phyloP scores from a whole-genome alignment of 1,140 invertebrate genomes.

The Drosophila triauraria region DNA sequence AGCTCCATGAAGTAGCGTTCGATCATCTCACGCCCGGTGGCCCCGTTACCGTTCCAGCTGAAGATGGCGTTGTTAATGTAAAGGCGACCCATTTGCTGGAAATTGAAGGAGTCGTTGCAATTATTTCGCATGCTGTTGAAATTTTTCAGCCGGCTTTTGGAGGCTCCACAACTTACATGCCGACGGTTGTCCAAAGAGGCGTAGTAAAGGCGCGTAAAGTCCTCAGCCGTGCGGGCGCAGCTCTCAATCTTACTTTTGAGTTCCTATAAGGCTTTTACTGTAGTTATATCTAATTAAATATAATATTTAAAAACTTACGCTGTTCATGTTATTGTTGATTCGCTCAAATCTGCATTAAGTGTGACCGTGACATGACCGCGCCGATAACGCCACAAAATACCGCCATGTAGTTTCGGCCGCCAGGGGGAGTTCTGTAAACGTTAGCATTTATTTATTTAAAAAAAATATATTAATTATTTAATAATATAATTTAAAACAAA shows the following conservation, averaged over 20 bases:
- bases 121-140: slow-evolving; percentile 22
- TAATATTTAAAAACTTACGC: background rate
- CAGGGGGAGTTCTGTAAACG: background rate
- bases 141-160: slow-evolving; percentile 1
- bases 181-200: slow-evolving; percentile 92
- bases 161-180: slow-evolving; percentile 87
- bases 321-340: slow-evolving; percentile 18
- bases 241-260: slow-evolving; percentile 88
- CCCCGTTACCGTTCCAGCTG: slow-evolving; percentile 94
- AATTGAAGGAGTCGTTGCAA: background rate
- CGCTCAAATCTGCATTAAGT: background rate
- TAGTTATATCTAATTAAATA: background rate
- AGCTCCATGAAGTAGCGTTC: slow-evolving; percentile 92
- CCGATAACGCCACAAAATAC: background rate
- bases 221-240: slow-evolving; percentile 91
- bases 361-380: slow-evolving; percentile 7
- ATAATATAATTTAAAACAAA: no score
- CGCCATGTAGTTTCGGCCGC: background rate
- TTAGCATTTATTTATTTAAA: no score
- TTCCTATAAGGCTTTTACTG: slow-evolving; percentile 37
- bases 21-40: slow-evolving; percentile 90
- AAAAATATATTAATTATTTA: no score
- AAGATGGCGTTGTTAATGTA: slow-evolving; percentile 92
- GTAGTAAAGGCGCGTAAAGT: slow-evolving; percentile 93
- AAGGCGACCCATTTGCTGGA: slow-evolving; percentile 89